phyloP scores from a whole-genome alignment of 2,888 invertebrate species.

The Ectemnius cavifrons region DNA sequence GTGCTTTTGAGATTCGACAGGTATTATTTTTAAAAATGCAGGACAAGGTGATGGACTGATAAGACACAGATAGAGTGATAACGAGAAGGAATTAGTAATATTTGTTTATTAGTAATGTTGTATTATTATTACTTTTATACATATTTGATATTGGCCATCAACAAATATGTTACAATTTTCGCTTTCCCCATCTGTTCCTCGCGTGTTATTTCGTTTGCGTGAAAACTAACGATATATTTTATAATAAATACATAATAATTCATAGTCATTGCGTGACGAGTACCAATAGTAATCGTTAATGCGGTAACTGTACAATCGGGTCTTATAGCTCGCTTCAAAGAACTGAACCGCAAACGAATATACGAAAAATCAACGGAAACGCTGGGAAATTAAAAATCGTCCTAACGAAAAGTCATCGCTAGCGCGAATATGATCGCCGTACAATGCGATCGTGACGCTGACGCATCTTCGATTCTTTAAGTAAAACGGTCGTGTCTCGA shows the following conservation, averaged over 20 bases:
- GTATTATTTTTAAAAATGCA: no score
- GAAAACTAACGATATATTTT: constrained; percentile 66
- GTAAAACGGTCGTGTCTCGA: no score
- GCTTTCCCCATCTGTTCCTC: constrained; percentile 37
- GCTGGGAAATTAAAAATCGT: constrained; percentile 6
- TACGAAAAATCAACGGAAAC: constrained; percentile 21
- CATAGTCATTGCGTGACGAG: constrained; percentile 60
- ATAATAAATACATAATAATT: constrained; percentile 69
- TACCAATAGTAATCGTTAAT: constrained; percentile 63
- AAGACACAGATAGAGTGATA: background rate
- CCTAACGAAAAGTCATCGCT: background rate
- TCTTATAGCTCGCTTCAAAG: constrained; percentile 40
- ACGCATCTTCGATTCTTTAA: no score
- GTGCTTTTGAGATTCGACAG: no score
- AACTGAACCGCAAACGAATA: constrained; percentile 29
- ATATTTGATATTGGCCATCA: constrained; percentile 74
- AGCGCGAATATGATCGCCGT: background rate
- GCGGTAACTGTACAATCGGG: constrained; percentile 64
- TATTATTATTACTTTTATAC: constrained; percentile 72
- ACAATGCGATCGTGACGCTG: no score
- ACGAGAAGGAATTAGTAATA: constrained; percentile 53
- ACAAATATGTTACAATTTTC: constrained; percentile 72
- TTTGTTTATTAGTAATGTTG: constrained; percentile 72
- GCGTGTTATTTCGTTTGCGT: constrained; percentile 61
- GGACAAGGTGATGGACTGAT: no score